Conservation (phyloP, 2,797 vertebrate species). For the Dendrocincla fuliginosa region DNA sequence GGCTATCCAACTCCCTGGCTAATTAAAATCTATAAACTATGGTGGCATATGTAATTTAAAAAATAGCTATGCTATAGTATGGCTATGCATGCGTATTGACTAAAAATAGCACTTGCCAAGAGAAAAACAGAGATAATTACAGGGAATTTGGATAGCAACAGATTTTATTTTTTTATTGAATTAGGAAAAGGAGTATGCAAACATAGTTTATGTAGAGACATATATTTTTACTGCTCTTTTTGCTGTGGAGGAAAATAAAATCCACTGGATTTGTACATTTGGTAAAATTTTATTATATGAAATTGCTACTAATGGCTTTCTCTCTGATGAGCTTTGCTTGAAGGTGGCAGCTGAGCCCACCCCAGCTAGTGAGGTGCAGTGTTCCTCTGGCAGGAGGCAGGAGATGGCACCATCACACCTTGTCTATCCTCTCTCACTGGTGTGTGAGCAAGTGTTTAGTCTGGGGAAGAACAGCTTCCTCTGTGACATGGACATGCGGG, state of each 20-base stretch:
- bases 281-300: background rate
- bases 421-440: background rate
- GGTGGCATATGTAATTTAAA: conserved; percentile 53
- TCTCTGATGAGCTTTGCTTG: background rate
- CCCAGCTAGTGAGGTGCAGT: background rate
- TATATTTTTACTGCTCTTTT: conserved; percentile 1
- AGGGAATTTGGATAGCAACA: conserved; percentile 12
- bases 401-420: conserved; percentile 8
- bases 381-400: background rate
- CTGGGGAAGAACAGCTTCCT: background rate
- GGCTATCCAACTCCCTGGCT: conserved; percentile 40
- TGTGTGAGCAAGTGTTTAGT: background rate
- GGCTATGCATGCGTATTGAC: background rate
- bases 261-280: background rate
- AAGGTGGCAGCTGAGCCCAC: background rate
- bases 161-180: conserved; percentile 38
- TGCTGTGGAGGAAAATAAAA: background rate
- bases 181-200: conserved; percentile 31
- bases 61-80: conserved; percentile 34
- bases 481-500: accelerated
- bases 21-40: conserved; percentile 53
- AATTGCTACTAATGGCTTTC: background rate
- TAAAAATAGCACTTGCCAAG: conserved; percentile 41
- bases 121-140: conserved; percentile 28
- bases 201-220: background rate